Base-by-base conservation (phyloP, 1,140 invertebrate genomes). In the Oryzaephilus surinamensis region DNA sequence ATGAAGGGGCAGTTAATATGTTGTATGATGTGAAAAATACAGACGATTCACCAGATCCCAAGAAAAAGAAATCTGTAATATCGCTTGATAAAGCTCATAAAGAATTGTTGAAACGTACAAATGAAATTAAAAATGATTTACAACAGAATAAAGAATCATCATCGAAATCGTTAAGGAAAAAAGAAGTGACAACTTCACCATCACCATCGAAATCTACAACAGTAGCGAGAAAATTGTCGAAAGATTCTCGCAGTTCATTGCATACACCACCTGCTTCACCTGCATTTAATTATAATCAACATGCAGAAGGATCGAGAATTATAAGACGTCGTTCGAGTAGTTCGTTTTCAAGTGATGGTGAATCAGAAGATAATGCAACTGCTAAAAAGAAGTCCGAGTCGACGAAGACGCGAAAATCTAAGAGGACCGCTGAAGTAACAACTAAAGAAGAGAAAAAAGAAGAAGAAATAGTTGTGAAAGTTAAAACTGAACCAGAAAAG, bases 1-100 rank as follows among this genome's bases (percentile, higher is more conserved):
- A 88, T 59, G 85, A 89, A 58, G 85, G 85, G 1, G 82, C 84
- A 2, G 79, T 86, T 1, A 87, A 87, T 60, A 80, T 89, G 70
- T 64, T 89, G 10, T 84, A 85, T 50, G 79, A 84, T 13, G 69
- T 85, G 1, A 75, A 81, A 49, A 72, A 74, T 37, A 68, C 67
- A 7, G 68, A 69, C 13, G 54, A 57, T 18, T n/a, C n/a, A n/a
- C n/a, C n/a, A 11, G 18, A 7, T 18, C 34, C 5, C 30, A 40
- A 6, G 45, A 38, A 50, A 24, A 57, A 60, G 7, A 63, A 61
- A 24, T 58, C 63, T 20, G 43, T 68, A 6, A 54, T 68, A 21
- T 66, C 67, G 1, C 61, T 71, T 3, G 69, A 69, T 0, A 66
- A 69, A 33, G 64, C 67, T 0, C 66, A 69, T 17, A 61, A 63